phyloP scores from a whole-genome alignment of 2,797 vertebrate genomes.

The Malacoraja senta region DNA sequence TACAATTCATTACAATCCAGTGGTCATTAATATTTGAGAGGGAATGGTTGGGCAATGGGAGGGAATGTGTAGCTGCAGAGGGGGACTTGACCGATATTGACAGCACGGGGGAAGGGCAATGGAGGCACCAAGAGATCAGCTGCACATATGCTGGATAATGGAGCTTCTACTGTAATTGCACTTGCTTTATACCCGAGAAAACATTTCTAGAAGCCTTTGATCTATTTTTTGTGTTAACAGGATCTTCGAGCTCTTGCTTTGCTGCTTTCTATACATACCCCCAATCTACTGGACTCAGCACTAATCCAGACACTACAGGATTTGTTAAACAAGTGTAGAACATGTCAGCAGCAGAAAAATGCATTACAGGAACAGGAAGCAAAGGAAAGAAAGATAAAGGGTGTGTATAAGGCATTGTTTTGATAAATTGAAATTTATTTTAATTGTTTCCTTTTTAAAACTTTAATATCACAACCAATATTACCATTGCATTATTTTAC shows the following conservation, averaged over 20 bases:
- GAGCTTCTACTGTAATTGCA: neutral
- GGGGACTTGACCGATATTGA: too few relatives aligned
- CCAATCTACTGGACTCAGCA: conserved; percentile 77
- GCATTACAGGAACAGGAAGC: conserved; percentile 81
- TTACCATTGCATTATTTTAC: neutral
- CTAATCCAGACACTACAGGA: conserved; percentile 86
- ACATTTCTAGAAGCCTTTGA: neutral
- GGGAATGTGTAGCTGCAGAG: too few relatives aligned
- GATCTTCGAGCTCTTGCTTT: conserved; percentile 84
- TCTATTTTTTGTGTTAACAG: conserved; percentile 53
- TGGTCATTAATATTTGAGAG: too few relatives aligned
- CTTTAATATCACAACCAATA: neutral
- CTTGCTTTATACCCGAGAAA: neutral
- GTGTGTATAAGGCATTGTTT: conserved; percentile 51
- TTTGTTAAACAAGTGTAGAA: conserved; percentile 76
- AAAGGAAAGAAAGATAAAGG: conserved; percentile 87
- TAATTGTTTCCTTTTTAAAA: neutral
- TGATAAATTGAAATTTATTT: neutral
- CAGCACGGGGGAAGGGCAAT: too few relatives aligned
- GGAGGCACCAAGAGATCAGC: too few relatives aligned
- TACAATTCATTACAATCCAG: too few relatives aligned
- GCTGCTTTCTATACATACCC: conserved; percentile 85
- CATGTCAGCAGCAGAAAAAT: conserved; percentile 81
- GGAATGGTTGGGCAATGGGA: too few relatives aligned
- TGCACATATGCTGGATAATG: too few relatives aligned